Evolutionary conservation across 2,797 vertebrate genomes (phyloP).

Genomic region (Nothura maculosa): DNA sequence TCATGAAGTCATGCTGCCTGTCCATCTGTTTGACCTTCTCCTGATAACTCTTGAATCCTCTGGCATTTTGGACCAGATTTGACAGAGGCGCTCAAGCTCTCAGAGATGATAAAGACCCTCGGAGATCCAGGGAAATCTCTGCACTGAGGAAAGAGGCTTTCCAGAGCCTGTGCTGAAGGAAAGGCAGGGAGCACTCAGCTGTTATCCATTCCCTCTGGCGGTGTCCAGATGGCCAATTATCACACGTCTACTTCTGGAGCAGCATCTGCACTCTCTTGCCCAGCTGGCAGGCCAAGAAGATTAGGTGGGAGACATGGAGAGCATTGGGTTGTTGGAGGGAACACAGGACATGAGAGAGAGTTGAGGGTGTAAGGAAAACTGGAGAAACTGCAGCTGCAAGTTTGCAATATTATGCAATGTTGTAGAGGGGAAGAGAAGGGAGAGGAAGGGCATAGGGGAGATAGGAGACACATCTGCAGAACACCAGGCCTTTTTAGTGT

Average conservation of each 20-base stretch:
- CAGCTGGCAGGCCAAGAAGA: conserved; percentile 59
- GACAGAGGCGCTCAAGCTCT: not conserved
- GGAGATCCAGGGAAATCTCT: conserved; percentile 62
- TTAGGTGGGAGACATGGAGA: conserved; percentile 67
- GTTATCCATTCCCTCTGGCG: conserved; percentile 65
- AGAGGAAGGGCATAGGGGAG: not conserved
- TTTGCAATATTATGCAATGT: conserved; percentile 48
- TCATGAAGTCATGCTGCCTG: not conserved
- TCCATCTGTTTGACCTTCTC: conserved; percentile 41
- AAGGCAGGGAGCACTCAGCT: conserved; percentile 62
- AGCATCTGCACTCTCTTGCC: conserved; percentile 34
- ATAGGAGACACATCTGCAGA: conserved; percentile 33
- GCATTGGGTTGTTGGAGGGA: conserved; percentile 4
- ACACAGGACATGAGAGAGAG: not conserved
- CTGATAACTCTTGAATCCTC: conserved; percentile 23
- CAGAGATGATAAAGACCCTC: conserved; percentile 37
- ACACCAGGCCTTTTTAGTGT: not conserved
- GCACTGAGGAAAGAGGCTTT: conserved; percentile 24
- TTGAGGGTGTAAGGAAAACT: not conserved
- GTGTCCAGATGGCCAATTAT: conserved; percentile 69
- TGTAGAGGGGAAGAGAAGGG: not conserved
- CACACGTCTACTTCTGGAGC: conserved; percentile 71
- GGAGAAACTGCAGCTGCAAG: conserved; percentile 49
- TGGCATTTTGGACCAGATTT: conserved; percentile 33
- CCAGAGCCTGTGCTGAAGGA: conserved; percentile 27